These are phyloP conservation scores for Pseudopodoces humilis DNA, from an alignment of 2,113 vertebrate genomes.

Conservation along the genomic window DNA sequence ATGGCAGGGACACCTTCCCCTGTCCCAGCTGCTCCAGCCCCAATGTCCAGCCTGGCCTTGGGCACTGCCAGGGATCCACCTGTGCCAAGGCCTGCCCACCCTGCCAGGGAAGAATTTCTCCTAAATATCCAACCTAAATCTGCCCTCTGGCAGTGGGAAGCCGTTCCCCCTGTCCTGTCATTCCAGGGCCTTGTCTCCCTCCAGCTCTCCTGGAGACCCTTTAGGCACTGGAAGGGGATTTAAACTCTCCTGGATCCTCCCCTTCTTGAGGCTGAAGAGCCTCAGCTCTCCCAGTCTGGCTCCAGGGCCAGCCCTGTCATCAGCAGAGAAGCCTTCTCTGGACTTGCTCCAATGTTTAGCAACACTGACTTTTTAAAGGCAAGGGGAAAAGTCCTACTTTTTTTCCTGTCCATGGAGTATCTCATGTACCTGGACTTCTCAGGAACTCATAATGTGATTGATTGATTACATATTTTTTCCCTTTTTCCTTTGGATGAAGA, in stretches of 20 bases:
- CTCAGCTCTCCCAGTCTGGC: not conserved
- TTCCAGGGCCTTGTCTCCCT: too few species aligned
- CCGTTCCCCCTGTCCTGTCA: not conserved
- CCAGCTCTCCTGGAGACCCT: not conserved
- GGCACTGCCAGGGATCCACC: not conserved
- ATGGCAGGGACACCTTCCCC: not conserved
- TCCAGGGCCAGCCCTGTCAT: not conserved
- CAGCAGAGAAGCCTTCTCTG: not conserved
- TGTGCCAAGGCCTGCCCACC: not conserved
- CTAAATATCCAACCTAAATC: too few species aligned
- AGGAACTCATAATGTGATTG: not conserved
- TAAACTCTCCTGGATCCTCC: not conserved
- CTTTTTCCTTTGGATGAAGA: not conserved
- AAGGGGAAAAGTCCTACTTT: not conserved
- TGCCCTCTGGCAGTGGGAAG: not conserved
- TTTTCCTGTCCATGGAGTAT: too few species aligned
- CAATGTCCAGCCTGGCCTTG: not conserved
- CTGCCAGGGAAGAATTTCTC: rapidly evolving
- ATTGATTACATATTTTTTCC: too few species aligned
- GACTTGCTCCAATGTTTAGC: not conserved
- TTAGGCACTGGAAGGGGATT: not conserved
- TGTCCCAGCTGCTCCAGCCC: not conserved
- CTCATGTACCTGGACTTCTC: not conserved
- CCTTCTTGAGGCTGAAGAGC: not conserved
- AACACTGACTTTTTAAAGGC: not conserved